Evolutionary conservation across 2,888 invertebrate genomes (phyloP), one percentile per base, ranked within the genome.

Genomic region (Meta bourneti): DNA sequence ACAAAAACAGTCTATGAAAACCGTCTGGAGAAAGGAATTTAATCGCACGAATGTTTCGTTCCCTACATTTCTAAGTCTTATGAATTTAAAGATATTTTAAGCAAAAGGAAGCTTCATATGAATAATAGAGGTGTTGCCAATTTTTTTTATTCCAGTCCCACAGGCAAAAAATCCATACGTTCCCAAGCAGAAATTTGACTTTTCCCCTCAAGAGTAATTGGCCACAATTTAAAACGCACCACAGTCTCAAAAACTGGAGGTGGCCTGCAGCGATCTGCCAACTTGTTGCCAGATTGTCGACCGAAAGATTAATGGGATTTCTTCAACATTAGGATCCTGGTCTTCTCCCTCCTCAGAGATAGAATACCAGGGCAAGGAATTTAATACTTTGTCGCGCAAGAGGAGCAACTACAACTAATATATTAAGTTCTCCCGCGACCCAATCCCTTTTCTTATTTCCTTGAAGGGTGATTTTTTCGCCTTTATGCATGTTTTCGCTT

Each of bases 231-330:
- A 71, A 81, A 78, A 34, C n/a, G 34, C n/a, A n/a, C n/a, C n/a
- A n/a, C n/a, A n/a, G 13, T 16, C 16, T 16, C 61, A 70, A 81
- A 79, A 79, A 54, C 20, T 52, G 79, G 71, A 71, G 20, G 16
- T 49, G 13, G 75, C 49, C 75, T 48, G 49, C 75, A 75, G 75
- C 11, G 75, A 48, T 48, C 54, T 79, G 78, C 70, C 78, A 87
- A 87, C 91, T 87, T 83, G 91, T 91, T 87, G 87, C 91, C 91
- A 88, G 83, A 91, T 78, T 91, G 87, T 88, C 91, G 54, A 51
- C 8, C n/a, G 34, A 48, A 87, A 91, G 87, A 91, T 91, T 91
- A 88, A 91, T 91, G 87, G 72, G 11, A 81, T 72, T 83, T 83
- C 54, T 61, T 52, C 48, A 90, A 81, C 74, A 70, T 74, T 80